Evolutionary conservation across 2,888 invertebrate genomes (phyloP).

Genomic region (Gandaritis pyraliata): DNA sequence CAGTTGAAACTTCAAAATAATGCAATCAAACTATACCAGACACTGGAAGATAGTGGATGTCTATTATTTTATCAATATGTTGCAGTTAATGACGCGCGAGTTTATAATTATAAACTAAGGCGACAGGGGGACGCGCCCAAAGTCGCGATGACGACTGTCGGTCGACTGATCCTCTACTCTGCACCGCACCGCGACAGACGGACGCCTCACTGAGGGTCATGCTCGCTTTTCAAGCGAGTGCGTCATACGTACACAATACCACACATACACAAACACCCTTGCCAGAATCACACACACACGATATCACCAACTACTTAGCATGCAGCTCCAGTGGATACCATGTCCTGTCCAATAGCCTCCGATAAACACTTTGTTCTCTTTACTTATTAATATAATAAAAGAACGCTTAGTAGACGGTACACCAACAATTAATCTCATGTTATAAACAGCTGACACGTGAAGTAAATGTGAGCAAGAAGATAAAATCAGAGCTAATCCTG

Average conservation of each 20-base stretch:
- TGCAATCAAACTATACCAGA: constrained; percentile 28
- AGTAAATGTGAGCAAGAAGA: constrained; percentile 32
- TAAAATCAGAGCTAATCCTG: constrained; percentile 43
- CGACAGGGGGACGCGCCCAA: constrained; percentile 79
- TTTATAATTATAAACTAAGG: constrained; percentile 76
- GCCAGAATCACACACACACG: constrained; percentile 63
- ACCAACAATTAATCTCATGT: background rate
- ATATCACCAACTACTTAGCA: constrained; percentile 66
- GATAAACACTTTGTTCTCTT: no score
- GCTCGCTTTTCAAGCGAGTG: constrained; percentile 65
- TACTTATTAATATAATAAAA: no score
- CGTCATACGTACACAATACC: constrained; percentile 64
- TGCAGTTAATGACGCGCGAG: constrained; percentile 68
- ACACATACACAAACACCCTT: constrained; percentile 46
- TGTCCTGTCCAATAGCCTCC: constrained; percentile 50
- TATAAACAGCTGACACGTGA: constrained; percentile 18
- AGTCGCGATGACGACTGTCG: constrained; percentile 69
- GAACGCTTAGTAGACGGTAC: no score
- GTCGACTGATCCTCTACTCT: constrained; percentile 56
- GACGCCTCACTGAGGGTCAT: constrained; percentile 58
- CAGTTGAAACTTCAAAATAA: constrained; percentile 24
- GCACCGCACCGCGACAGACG: constrained; percentile 62
- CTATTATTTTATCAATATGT: constrained; percentile 64
- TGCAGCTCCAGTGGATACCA: constrained; percentile 58
- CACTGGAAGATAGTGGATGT: constrained; percentile 53